These are phyloP conservation scores for Drosophila kanekoi DNA, from an alignment of 2,888 invertebrate genomes.

Conservation along the genomic window DNA sequence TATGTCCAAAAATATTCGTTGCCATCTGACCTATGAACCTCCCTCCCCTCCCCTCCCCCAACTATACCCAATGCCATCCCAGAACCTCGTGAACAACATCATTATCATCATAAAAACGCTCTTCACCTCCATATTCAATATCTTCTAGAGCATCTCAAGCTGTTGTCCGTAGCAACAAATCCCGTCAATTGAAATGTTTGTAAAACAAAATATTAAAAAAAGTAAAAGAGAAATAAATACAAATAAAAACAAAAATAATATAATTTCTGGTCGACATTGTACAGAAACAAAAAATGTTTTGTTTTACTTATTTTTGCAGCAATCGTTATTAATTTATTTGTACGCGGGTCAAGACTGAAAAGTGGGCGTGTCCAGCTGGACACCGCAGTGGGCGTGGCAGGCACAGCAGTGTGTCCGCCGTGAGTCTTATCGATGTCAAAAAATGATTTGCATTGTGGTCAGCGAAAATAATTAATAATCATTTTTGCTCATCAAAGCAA, in stretches of 20 bases:
- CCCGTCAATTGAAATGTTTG: constrained; percentile 67
- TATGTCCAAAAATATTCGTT: constrained; percentile 62
- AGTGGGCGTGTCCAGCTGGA: constrained; percentile 5
- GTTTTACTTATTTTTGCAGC: constrained; percentile 4
- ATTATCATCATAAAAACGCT: constrained; percentile 28
- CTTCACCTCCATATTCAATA: neutral
- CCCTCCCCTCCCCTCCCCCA: too few species aligned
- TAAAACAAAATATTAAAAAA: constrained; percentile 29
- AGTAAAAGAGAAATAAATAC: constrained; percentile 1
- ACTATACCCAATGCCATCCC: neutral
- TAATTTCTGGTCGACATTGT: constrained; percentile 23
- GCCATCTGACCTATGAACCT: constrained; percentile 53
- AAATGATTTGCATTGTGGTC: too few species aligned
- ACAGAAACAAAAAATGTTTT: constrained; percentile 43
- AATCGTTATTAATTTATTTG: neutral
- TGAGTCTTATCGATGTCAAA: too few species aligned
- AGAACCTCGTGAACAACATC: constrained; percentile 26
- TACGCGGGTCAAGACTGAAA: neutral
- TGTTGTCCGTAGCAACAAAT: constrained; percentile 67
- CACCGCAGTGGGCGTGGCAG: constrained; percentile 10
- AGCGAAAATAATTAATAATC: too few species aligned
- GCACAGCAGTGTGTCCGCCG: constrained; percentile 10
- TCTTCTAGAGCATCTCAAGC: constrained; percentile 25
- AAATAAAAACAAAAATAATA: constrained; percentile 31
- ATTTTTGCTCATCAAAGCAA: too few species aligned